Percentiles rank a stretch among this genome's conserved stretches.
Conservation (phyloP, 2,113 vertebrate genomes). For the Oryzias curvinotus region DNA sequence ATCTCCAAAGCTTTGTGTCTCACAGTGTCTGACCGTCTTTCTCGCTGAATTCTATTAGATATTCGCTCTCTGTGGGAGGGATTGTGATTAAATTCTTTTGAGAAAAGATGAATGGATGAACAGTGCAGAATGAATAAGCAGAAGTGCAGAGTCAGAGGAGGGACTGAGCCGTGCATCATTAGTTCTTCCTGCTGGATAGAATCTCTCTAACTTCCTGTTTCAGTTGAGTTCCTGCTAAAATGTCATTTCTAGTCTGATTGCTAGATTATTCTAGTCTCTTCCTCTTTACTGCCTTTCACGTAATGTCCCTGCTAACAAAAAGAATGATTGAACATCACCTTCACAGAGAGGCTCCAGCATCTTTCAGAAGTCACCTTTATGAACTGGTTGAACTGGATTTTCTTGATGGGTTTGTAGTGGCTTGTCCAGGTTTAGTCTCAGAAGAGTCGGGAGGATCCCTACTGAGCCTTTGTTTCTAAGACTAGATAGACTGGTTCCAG, state of each 20-base stretch:
- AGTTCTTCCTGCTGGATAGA: conserved; percentile 28
- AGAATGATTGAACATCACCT: not conserved
- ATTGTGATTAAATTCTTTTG: not conserved
- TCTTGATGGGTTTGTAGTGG: conserved; percentile 14
- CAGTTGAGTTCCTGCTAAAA: conserved; percentile 13
- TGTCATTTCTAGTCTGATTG: conserved; percentile 49
- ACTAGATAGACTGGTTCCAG: conserved; percentile 54
- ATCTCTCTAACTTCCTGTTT: conserved; percentile 44
- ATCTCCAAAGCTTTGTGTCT: not conserved
- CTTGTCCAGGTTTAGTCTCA: conserved; percentile 17
- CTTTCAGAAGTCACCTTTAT: not conserved
- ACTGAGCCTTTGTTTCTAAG: conserved; percentile 33
- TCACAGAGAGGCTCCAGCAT: not conserved
- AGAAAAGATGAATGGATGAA: conserved; percentile 8
- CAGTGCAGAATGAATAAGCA: not conserved
- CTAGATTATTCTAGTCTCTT: conserved; percentile 38
- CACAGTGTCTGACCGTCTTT: not conserved
- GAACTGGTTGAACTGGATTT: conserved; percentile 31
- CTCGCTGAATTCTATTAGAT: not conserved
- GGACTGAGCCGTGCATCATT: conserved; percentile 9
- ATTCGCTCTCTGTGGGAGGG: not conserved
- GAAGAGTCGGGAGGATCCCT: conserved; percentile 3
- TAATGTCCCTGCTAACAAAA: not conserved
- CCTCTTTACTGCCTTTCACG: conserved; percentile 1
- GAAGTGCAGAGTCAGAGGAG: conserved; percentile 30